Conservation (phyloP, 2,888 invertebrate genomes). For the Aleiodes leptofemur region DNA sequence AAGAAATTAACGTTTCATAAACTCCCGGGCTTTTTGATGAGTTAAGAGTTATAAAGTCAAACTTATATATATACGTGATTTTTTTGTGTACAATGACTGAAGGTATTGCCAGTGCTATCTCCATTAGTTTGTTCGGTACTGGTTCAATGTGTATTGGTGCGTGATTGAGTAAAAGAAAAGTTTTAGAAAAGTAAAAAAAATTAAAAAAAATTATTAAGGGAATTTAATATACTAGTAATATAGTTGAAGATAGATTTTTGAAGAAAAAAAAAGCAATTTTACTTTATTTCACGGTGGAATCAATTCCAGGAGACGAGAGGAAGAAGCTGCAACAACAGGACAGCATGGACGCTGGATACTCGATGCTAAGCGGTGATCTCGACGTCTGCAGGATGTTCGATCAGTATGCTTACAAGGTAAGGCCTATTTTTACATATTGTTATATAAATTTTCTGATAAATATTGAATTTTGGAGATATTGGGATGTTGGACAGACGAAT, state of each 20-base stretch:
- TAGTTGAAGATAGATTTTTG: constrained; percentile 9
- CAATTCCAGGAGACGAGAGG: constrained; percentile 68
- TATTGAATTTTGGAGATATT: too few species aligned
- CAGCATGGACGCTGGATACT: constrained; percentile 80
- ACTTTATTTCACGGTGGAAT: constrained; percentile 44
- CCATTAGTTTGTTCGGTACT: constrained; percentile 72
- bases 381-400: constrained; percentile 82
- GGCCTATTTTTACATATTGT: constrained; percentile 48
- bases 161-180: constrained; percentile 36
- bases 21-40: too few species aligned
- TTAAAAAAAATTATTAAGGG: constrained; percentile 6
- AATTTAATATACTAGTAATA: constrained; percentile 24
- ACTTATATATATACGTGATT: not conserved
- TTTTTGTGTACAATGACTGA: constrained; percentile 66
- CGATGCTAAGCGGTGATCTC: constrained; percentile 79
- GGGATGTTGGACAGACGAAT: too few species aligned
- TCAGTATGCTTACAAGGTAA: constrained; percentile 82
- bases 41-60: too few species aligned
- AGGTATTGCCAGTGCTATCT: constrained; percentile 71
- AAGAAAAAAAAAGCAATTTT: constrained; percentile 31
- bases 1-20: too few species aligned
- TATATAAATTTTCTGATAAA: too few species aligned
- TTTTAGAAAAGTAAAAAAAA: not conserved
- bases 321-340: constrained; percentile 69
- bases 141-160: constrained; percentile 49